Evolutionary conservation across 35 echinoderm and acorn worm genomes (phyloP).

Genomic region (Acanthaster planci): DNA sequence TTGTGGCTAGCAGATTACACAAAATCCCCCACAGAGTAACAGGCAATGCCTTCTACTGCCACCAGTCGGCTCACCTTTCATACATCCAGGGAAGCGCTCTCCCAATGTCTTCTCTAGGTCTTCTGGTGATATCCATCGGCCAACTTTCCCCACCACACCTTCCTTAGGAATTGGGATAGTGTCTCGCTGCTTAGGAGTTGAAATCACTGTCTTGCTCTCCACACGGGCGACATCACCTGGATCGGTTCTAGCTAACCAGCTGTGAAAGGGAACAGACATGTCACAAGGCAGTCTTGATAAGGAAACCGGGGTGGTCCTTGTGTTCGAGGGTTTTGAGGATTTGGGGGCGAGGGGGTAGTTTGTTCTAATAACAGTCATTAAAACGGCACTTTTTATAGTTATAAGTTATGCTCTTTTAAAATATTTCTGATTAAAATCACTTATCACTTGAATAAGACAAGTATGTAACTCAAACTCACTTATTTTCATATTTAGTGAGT

Average conservation of each 20-base stretch:
- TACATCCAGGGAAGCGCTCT: constrained; percentile 89
- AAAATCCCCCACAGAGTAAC: no score
- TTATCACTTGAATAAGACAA: no score
- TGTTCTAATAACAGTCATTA: no score
- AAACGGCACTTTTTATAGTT: no score
- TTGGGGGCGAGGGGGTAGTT: no score
- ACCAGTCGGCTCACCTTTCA: constrained; percentile 74
- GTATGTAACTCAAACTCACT: constrained; percentile 44
- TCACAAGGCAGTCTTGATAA: no score
- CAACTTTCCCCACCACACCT: constrained; percentile 73
- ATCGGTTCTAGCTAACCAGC: constrained; percentile 86
- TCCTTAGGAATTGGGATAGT: constrained; percentile 85
- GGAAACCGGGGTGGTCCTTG: no score
- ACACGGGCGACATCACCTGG: constrained; percentile 92
- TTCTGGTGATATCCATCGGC: constrained; percentile 88
- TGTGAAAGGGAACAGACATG: constrained; percentile 19
- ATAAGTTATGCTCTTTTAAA: not conserved
- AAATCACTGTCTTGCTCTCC: constrained; percentile 94
- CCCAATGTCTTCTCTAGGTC: constrained; percentile 57
- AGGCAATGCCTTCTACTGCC: no score
- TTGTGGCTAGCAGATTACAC: no score
- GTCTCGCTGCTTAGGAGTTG: constrained; percentile 74
- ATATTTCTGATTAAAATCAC: no score
- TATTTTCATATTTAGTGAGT: constrained; percentile 93
- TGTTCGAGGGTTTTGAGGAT: no score